These are phyloP conservation scores for Zingel zingel DNA, from an alignment of 2,113 vertebrate genomes.

Conservation along the genomic window DNA sequence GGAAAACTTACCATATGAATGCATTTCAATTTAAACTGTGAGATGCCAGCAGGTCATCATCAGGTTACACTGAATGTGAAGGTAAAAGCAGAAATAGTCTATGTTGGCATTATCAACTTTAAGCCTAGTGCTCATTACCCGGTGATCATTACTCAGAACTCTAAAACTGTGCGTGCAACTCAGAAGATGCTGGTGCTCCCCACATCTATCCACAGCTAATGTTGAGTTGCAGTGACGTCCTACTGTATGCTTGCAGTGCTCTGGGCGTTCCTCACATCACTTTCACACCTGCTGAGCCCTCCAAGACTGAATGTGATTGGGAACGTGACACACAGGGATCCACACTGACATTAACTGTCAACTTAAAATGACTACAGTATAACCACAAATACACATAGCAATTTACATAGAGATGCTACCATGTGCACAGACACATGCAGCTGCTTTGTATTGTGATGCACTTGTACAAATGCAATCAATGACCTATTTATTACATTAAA, in stretches of 20 bases:
- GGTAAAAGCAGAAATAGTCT: not conserved
- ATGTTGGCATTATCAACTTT: not conserved
- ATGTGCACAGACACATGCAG: not conserved
- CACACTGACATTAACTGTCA: not conserved
- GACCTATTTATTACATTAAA: slow-evolving; percentile 17
- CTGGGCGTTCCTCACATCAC: not conserved
- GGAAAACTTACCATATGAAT: not conserved
- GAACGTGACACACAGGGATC: not conserved
- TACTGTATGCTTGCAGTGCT: not conserved
- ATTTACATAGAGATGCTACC: not conserved
- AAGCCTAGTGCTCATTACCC: not conserved
- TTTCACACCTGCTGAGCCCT: slow-evolving; percentile 5
- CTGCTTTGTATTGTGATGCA: not conserved
- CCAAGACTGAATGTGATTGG: not conserved
- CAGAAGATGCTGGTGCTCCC: not conserved
- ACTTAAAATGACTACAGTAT: not conserved
- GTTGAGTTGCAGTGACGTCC: not conserved
- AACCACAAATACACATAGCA: not conserved
- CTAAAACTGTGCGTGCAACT: not conserved
- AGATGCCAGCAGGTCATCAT: not conserved
- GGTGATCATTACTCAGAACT: not conserved
- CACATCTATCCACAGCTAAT: not conserved
- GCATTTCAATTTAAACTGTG: not conserved
- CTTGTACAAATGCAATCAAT: not conserved
- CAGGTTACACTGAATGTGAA: not conserved